These are phyloP conservation scores for Taenaris catops DNA, from an alignment of 2,888 invertebrate species.

Conservation along the genomic window DNA sequence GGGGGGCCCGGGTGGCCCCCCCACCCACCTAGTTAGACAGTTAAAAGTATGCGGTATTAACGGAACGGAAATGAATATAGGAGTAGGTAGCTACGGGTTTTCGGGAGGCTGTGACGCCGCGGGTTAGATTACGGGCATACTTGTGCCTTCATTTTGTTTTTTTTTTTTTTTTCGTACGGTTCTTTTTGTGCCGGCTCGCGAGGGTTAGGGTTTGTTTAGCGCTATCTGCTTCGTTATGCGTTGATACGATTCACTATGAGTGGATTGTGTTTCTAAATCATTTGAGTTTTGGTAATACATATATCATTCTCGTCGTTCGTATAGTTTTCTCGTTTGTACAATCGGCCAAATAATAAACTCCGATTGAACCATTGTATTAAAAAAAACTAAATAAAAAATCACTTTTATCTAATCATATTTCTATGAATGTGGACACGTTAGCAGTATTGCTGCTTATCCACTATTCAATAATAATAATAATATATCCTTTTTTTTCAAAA, in stretches of 20 bases:
- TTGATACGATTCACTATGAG: constrained; percentile 16
- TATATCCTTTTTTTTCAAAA: no score
- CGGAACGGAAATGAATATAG: constrained; percentile 79
- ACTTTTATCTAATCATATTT: no score
- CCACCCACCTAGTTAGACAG: constrained; percentile 74
- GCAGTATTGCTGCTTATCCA: no score
- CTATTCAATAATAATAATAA: no score
- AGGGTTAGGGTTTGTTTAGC: constrained; percentile 29
- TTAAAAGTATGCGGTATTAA: constrained; percentile 81
- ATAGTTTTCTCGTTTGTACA: no score
- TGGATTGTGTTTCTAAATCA: constrained; percentile 1
- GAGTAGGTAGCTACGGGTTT: constrained; percentile 59
- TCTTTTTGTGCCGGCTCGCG: constrained; percentile 28
- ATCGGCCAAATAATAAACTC: no score
- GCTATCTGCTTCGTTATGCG: constrained; percentile 23
- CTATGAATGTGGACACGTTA: no score
- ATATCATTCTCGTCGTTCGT: no score
- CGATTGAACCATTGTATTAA: no score
- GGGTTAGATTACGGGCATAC: constrained; percentile 77
- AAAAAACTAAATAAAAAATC: no score
- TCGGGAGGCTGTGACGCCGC: constrained; percentile 67
- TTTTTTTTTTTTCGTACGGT: constrained; percentile 33
- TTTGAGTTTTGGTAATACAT: constrained; percentile 3
- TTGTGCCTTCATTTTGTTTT: constrained; percentile 52
- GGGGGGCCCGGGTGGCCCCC: constrained; percentile 30